Percentiles rank a stretch among this genome's conserved stretches.
phyloP scores from a whole-genome alignment of 2,888 invertebrate genomes.

The Galeruca laticollis region DNA sequence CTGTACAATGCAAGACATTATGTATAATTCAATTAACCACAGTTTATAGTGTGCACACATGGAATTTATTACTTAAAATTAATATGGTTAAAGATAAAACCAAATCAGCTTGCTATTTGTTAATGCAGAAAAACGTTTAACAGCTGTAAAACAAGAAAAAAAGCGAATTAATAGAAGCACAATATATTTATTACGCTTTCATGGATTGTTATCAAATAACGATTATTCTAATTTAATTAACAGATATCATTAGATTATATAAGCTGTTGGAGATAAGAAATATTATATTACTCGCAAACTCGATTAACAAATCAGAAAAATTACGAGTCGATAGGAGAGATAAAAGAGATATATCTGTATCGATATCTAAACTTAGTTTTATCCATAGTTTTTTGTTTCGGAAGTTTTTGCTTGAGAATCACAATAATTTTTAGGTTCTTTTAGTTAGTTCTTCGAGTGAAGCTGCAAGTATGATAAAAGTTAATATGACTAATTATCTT shows the following conservation, averaged over 20 bases:
- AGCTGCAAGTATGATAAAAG: too few species aligned
- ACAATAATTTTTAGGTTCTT: too few species aligned
- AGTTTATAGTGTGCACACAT: slow-evolving; percentile 50
- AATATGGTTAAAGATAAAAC: slow-evolving; percentile 49
- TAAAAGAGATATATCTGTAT: too few species aligned
- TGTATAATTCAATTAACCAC: slow-evolving; percentile 52
- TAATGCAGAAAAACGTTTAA: neutral
- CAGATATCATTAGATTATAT: too few species aligned
- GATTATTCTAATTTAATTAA: neutral
- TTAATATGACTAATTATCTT: too few species aligned
- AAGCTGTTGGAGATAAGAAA: slow-evolving; percentile 7
- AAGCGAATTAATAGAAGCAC: neutral
- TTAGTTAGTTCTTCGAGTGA: too few species aligned
- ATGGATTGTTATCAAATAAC: neutral
- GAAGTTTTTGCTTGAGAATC: too few species aligned
- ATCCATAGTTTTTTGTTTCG: too few species aligned
- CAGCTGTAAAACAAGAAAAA: neutral
- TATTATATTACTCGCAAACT: too few species aligned
- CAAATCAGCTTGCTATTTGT: slow-evolving; percentile 28
- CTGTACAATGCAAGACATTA: slow-evolving; percentile 39
- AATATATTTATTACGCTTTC: neutral
- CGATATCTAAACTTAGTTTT: too few species aligned
- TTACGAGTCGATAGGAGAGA: too few species aligned
- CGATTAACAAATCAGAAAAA: too few species aligned
- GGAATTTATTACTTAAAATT: slow-evolving; percentile 51